Evolutionary conservation across 2,888 invertebrate genomes (phyloP).

Genomic region (Drosophila cyrtoloma): DNA sequence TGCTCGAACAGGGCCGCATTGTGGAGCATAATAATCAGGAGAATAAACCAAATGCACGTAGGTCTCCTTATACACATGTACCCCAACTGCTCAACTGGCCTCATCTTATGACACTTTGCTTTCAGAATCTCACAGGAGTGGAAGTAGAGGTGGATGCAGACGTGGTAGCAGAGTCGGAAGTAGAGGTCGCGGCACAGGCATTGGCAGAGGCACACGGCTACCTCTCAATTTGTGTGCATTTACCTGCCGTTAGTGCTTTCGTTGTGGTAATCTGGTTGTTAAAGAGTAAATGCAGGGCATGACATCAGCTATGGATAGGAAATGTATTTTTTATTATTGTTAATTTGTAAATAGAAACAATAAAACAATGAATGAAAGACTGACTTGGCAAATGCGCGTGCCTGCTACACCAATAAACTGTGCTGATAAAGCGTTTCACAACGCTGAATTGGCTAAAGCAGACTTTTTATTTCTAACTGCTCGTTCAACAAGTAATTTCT

Average conservation of each 20-base stretch:
- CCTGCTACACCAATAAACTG: neutral
- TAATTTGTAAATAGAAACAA: neutral
- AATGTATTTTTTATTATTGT: neutral
- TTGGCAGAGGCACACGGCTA: neutral
- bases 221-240: neutral
- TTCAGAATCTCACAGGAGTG: neutral
- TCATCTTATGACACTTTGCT: neutral
- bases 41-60: neutral
- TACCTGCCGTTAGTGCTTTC: neutral
- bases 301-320: neutral
- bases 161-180: neutral
- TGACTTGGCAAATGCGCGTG: neutral
- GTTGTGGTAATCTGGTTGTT: neutral
- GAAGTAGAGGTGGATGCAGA: neutral
- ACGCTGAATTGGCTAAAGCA: neutral
- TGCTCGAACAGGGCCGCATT: conserved; percentile 81
- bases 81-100: neutral
- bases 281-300: neutral
- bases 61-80: neutral
- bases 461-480: neutral
- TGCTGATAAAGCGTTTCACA: neutral
- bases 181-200: neutral
- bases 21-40: conserved; percentile 80
- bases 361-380: neutral
- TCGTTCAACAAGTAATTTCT: conserved; percentile 27